Evolutionary conservation across 2,797 vertebrate species (phyloP).

Genomic region (Melanotaenia parkinsoni): DNA sequence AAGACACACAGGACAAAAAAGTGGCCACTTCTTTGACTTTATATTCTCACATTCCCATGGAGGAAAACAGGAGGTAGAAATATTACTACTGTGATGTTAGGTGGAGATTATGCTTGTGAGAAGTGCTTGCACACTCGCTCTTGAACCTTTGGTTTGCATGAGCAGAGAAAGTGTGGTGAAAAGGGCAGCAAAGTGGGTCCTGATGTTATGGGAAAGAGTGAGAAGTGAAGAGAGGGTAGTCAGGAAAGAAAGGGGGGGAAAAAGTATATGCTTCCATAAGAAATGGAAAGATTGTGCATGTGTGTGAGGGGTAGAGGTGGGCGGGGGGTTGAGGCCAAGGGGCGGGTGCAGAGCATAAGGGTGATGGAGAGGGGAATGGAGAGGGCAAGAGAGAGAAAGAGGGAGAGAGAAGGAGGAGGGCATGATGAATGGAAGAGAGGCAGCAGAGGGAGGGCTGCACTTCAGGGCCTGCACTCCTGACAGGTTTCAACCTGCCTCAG

Average conservation of each 20-base stretch:
- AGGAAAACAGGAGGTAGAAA: not conserved
- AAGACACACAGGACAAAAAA: not conserved
- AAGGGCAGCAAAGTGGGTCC: slow-evolving; percentile 45
- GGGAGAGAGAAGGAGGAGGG: slow-evolving; percentile 41
- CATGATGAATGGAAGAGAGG: slow-evolving; percentile 61
- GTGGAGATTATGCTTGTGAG: not conserved
- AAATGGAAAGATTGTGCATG: slow-evolving; percentile 64
- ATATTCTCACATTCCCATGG: not conserved
- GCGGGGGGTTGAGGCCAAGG: not conserved
- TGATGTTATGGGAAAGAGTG: slow-evolving; percentile 67
- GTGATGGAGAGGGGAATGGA: slow-evolving; percentile 65
- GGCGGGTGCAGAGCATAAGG: slow-evolving; percentile 30
- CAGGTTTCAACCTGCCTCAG: slow-evolving; percentile 80
- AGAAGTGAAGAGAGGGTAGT: slow-evolving; percentile 44
- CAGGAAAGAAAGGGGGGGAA: slow-evolving; percentile 32
- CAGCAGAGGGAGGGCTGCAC: slow-evolving; percentile 63
- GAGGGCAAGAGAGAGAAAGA: slow-evolving; percentile 61
- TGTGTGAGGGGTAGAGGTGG: not conserved
- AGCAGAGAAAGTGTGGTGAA: slow-evolving; percentile 17
- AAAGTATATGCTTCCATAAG: slow-evolving; percentile 68
- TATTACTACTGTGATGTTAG: not conserved
- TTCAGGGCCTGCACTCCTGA: slow-evolving; percentile 55
- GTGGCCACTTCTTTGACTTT: slow-evolving; percentile 8
- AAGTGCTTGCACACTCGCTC: not conserved
- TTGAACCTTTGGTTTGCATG: slow-evolving; percentile 21